A percentile compares a stretch with the other conserved stretches of the same genome.
Evolutionary conservation across 2,113 vertebrate genomes (phyloP).

Genomic region (Aspiorhynchus laticeps): DNA sequence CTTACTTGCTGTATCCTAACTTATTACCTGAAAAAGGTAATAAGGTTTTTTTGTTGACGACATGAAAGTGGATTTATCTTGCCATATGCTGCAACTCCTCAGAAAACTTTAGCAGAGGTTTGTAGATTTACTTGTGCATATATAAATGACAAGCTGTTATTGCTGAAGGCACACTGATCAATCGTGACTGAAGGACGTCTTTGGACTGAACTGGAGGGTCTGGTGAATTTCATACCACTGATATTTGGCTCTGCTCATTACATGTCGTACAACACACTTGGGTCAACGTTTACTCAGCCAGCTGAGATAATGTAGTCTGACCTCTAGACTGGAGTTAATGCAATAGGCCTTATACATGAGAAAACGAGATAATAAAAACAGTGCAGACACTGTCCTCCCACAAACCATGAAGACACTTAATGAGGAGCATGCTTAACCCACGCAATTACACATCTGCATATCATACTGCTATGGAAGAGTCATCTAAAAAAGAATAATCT

Average conservation of each 20-base stretch:
- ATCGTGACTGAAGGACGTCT: not conserved
- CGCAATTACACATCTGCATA: not conserved
- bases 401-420: not conserved
- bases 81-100: not conserved
- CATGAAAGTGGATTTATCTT: not conserved
- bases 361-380: not conserved
- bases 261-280: not conserved
- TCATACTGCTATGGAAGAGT: not conserved
- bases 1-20: not conserved
- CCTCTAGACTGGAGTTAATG: slow-evolving; percentile 8
- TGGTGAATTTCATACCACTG: not conserved
- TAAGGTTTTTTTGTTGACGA: not conserved
- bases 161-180: not conserved
- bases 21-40: too few relatives aligned
- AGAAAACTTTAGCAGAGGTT: not conserved
- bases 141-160: not conserved
- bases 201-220: slow-evolving; percentile 4
- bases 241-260: not conserved
- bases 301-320: slow-evolving; percentile 16
- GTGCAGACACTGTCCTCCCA: not conserved
- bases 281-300: not conserved
- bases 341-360: not conserved
- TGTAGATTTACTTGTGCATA: not conserved
- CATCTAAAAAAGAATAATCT: not conserved
- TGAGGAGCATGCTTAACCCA: not conserved